Evolutionary conservation across 2,888 invertebrate species (phyloP).

Genomic region (Phaedon cochleariae): DNA sequence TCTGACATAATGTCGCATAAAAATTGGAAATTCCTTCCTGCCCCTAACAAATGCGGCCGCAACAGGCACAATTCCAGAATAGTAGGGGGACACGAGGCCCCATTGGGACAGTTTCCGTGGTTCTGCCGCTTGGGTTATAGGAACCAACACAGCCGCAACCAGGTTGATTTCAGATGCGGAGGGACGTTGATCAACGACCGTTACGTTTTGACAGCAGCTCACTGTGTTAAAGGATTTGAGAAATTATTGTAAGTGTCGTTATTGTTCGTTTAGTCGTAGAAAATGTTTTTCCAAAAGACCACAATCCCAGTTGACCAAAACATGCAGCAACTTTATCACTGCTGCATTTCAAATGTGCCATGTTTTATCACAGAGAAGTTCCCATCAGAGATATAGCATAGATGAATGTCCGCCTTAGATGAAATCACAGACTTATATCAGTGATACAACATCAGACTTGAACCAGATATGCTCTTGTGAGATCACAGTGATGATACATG

Average conservation of each 20-base stretch:
- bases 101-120: conserved; percentile 72
- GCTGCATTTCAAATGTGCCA: no score
- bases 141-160: conserved; percentile 36
- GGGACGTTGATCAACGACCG: conserved; percentile 58
- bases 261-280: no score
- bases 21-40: neutral
- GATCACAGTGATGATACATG: no score
- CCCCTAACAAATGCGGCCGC: neutral
- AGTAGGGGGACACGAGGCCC: conserved; percentile 63
- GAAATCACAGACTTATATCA: no score
- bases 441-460: no score
- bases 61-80: neutral
- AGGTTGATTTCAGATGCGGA: conserved; percentile 51
- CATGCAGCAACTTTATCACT: no score
- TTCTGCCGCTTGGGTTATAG: conserved; percentile 67
- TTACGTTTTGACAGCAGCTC: conserved; percentile 62
- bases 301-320: no score
- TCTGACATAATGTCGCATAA: neutral
- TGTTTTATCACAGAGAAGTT: no score
- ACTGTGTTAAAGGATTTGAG: conserved; percentile 51
- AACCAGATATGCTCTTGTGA: no score
- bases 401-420: no score
- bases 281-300: no score
- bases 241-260: conserved; percentile 19
- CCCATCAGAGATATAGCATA: no score